Base-by-base conservation (phyloP, 2,113 vertebrate species). In the Narcine bancroftii region DNA sequence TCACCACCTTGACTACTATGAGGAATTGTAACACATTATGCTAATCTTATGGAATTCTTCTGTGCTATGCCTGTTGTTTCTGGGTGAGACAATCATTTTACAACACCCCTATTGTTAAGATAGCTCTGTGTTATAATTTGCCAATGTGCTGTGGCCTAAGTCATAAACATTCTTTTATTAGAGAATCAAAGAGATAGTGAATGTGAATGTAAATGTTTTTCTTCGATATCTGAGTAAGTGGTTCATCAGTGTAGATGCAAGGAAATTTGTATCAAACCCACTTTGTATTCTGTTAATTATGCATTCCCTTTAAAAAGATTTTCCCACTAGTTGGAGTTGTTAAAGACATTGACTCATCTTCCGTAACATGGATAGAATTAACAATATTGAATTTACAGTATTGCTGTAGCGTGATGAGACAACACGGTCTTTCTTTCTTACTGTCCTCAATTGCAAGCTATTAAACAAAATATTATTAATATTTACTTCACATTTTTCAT, bases 121-220 rank as follows among this genome's bases (percentile, higher is more conserved):
- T 65, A 47, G 63, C 39, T 91, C 89, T 91, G 63, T 47, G 89
- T 69, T 91, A 29, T 21, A 42, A 71, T 42, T 65, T 91, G 63
- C 63, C 71, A 71, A 91, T 47, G 89, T 69, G 65, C 89, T 91
- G 89, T 45, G 15, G 89, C 65, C 10, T 71, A 91, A 63, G 36
- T 91, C 15, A 5, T 24, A 69, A 66, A 83, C 56, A 39, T 87
- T 87, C n/a, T 87, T 24, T 60, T n/a, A 60, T 87, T 60, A 66
- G 65, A 71, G 39, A 69, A 47, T 39, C 36, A 26, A 91, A 91
- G 89, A 33, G 63, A 71, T 69, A 69, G 7, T 42, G 89, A 7
- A 2, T 71, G 39, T 3, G 63, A 71, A 24, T 24, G 7, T 42
- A 65, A 7, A 2, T 71, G 39, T 3, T 47, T 17, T 71, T 66